Evolutionary conservation across 1,140 invertebrate species (phyloP).

Genomic region (Atta cephalotes): DNA sequence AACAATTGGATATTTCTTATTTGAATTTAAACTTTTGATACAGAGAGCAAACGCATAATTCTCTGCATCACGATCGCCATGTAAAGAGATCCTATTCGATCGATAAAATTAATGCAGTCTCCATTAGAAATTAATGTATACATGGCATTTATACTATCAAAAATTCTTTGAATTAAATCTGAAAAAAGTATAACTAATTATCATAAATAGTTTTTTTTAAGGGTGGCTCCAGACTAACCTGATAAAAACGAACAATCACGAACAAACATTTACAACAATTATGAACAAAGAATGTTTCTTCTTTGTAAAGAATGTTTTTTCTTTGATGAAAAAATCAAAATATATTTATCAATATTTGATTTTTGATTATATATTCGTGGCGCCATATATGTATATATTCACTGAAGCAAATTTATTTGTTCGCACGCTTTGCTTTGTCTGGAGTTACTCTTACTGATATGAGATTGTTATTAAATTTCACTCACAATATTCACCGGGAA

Average conservation of each 20-base stretch:
- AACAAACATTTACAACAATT: constrained; percentile 8
- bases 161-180: not conserved
- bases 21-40: too few relatives aligned
- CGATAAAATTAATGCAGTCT: not conserved
- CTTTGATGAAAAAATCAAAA: not conserved
- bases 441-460: not conserved
- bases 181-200: not conserved
- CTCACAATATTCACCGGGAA: constrained; percentile 23
- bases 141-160: not conserved
- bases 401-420: not conserved
- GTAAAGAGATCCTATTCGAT: not conserved
- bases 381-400: not conserved
- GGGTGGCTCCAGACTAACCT: not conserved
- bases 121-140: not conserved
- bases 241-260: not conserved
- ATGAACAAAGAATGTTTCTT: not conserved
- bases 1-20: too few relatives aligned
- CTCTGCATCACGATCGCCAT: too few relatives aligned
- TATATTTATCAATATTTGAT: not conserved
- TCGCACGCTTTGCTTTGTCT: not conserved
- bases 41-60: too few relatives aligned
- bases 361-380: not conserved
- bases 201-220: not conserved
- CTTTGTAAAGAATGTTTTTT: not conserved
- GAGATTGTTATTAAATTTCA: constrained; percentile 24